phyloP scores from a whole-genome alignment of 2,113 vertebrate genomes.

The Anseranas semipalmata region DNA sequence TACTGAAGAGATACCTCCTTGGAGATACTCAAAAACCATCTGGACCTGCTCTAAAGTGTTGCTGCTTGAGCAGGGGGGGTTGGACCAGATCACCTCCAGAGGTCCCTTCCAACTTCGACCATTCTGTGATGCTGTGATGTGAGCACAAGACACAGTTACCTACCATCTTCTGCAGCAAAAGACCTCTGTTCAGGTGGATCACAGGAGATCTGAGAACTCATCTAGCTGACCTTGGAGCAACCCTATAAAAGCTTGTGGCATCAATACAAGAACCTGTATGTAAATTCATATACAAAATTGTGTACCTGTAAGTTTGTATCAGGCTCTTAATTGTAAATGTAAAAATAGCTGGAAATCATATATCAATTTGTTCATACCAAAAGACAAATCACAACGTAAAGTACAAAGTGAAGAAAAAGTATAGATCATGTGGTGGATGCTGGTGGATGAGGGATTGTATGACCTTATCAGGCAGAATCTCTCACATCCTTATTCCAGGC shows the following conservation, averaged over 20 bases:
- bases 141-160: neutral
- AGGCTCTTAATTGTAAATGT: neutral
- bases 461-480: neutral
- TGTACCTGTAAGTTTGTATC: neutral
- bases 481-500: neutral
- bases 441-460: neutral
- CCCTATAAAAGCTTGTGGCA: neutral
- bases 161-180: too few species aligned
- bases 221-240: neutral
- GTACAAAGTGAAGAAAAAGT: neutral
- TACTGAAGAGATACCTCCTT: too few species aligned
- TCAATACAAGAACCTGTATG: neutral
- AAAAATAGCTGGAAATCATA: neutral
- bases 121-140: neutral
- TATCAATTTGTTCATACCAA: neutral
- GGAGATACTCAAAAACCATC: too few species aligned
- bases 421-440: neutral
- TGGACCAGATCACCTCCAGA: neutral
- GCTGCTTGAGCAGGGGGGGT: neutral
- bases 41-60: neutral
- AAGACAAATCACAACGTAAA: neutral
- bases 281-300: neutral
- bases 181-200: neutral
- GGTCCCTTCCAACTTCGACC: neutral
- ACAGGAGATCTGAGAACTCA: neutral